phyloP scores from a whole-genome alignment of 2,888 invertebrate genomes.

The Pocota personata region DNA sequence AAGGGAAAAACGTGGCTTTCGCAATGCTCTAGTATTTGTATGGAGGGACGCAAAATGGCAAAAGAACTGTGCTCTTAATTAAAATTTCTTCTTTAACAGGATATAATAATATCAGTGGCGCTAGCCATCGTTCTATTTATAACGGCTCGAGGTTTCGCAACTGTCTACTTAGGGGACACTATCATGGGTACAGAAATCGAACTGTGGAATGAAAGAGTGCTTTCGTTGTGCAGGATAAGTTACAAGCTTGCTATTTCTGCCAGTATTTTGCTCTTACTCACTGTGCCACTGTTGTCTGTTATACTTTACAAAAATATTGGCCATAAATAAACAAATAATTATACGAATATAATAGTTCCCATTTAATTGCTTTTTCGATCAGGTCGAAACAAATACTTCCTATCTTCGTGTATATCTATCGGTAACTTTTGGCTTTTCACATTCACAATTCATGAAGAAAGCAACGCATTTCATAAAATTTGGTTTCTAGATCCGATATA shows the following conservation, averaged over 20 bases:
- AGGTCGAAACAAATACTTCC: no score
- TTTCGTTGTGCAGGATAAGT: background rate
- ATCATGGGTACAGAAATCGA: conserved; percentile 1
- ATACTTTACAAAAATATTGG: no score
- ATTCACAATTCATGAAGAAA: no score
- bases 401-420: no score
- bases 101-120: background rate
- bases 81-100: conserved; percentile 10
- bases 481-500: no score
- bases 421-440: no score
- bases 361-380: no score
- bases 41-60: background rate
- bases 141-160: conserved; percentile 2
- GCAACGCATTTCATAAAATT: no score
- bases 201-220: conserved; percentile 2
- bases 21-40: conserved; percentile 39
- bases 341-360: no score
- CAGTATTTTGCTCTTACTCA: no score
- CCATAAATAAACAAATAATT: no score
- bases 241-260: background rate
- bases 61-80: background rate
- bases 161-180: conserved; percentile 32
- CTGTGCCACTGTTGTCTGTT: no score
- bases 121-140: background rate
- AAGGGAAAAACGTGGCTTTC: background rate